phyloP scores from a whole-genome alignment of 2,113 vertebrate genomes.

The Paratilapia polleni region DNA sequence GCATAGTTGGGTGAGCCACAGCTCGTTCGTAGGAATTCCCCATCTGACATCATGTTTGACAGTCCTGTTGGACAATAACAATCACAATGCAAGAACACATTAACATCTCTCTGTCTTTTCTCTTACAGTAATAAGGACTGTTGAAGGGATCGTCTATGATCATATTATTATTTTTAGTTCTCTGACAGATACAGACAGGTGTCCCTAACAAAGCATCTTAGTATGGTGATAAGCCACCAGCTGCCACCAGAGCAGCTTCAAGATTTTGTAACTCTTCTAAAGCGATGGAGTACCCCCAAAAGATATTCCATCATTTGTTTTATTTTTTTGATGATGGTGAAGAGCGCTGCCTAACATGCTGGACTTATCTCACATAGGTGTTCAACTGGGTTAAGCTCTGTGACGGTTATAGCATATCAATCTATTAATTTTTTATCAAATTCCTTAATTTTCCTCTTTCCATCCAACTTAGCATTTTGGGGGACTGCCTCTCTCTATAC shows the following conservation, averaged over 20 bases:
- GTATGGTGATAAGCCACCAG: background rate
- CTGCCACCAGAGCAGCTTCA: background rate
- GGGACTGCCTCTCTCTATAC: background rate
- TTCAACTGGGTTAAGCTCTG: background rate
- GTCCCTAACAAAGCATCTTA: background rate
- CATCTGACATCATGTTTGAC: slow-evolving; percentile 99
- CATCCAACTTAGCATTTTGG: background rate
- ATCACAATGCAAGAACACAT: slow-evolving; percentile 7
- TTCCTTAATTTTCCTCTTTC: background rate
- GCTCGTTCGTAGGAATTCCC: slow-evolving; percentile 96
- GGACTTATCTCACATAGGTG: background rate
- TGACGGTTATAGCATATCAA: background rate
- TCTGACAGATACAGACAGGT: background rate
- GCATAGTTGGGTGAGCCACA: slow-evolving; percentile 99
- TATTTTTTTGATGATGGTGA: background rate
- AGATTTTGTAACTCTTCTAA: background rate
- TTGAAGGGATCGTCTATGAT: background rate
- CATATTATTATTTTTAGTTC: slow-evolving; percentile 2
- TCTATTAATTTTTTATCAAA: background rate
- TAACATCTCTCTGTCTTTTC: background rate
- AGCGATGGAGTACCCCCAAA: background rate
- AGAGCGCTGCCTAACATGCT: background rate
- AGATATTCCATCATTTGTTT: background rate
- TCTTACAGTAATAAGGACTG: background rate
- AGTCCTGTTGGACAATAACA: slow-evolving; percentile 82